phyloP scores from a whole-genome alignment of 2,888 invertebrate genomes.

The Lasioglossum zephyrum region DNA sequence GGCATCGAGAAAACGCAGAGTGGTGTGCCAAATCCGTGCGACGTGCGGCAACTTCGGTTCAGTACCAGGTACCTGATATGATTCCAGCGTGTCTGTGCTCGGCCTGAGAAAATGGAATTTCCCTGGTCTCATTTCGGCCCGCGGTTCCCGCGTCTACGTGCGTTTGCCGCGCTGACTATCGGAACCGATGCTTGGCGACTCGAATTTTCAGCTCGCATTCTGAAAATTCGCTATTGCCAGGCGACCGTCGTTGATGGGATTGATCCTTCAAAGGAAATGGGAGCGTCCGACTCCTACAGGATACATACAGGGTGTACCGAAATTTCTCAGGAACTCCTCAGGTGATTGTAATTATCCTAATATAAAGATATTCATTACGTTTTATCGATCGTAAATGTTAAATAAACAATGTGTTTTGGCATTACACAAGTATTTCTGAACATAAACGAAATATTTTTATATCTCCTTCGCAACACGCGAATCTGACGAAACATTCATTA shows the following conservation, averaged over 20 bases:
- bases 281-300: not conserved
- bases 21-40: conserved; percentile 58
- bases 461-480: too few species aligned
- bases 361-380: not conserved
- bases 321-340: not conserved
- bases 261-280: not conserved
- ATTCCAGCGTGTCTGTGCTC: conserved; percentile 33
- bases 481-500: too few species aligned
- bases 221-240: not conserved
- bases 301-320: not conserved
- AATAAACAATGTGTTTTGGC: too few species aligned
- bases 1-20: conserved; percentile 30
- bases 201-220: conserved; percentile 28
- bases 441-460: too few species aligned
- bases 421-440: too few species aligned
- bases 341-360: not conserved
- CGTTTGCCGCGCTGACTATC: not conserved
- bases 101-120: conserved; percentile 58
- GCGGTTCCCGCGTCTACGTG: conserved; percentile 31
- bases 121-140: conserved; percentile 40
- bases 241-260: not conserved
- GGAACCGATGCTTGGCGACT: conserved; percentile 5
- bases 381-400: too few species aligned
- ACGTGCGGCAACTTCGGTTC: conserved; percentile 51
- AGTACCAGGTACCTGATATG: conserved; percentile 53